These are phyloP conservation scores for Gymnosoma rotundatum DNA, from an alignment of 2,888 invertebrate species.

Conservation along the genomic window DNA sequence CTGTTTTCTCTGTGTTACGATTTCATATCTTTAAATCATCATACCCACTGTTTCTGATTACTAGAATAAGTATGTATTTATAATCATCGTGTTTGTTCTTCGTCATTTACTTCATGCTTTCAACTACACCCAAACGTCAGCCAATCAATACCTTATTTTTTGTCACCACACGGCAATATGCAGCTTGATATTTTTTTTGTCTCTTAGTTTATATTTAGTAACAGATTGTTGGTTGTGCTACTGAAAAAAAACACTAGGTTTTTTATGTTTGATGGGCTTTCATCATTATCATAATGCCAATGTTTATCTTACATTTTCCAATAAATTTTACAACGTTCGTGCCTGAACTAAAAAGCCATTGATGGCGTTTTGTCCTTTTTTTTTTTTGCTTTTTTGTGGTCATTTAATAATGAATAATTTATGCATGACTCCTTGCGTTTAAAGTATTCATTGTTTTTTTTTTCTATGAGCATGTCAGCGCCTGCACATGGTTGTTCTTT, in stretches of 20 bases:
- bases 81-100: not conserved
- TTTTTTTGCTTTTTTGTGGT: not conserved
- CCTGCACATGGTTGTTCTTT: not conserved
- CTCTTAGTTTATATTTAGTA: slow-evolving; percentile 42
- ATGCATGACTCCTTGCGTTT: slow-evolving; percentile 50
- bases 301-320: slow-evolving; percentile 51
- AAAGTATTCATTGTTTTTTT: not conserved
- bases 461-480: not conserved
- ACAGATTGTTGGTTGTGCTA: slow-evolving; percentile 49
- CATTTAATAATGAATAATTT: slow-evolving; percentile 43
- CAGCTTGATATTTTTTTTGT: not conserved
- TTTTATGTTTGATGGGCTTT: slow-evolving; percentile 32
- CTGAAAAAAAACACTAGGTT: slow-evolving; percentile 13
- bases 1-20: too few relatives aligned
- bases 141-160: slow-evolving; percentile 33
- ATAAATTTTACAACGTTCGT: not conserved
- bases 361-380: not conserved
- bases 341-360: not conserved
- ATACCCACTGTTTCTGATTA: not conserved
- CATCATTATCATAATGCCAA: slow-evolving; percentile 69
- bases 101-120: not conserved
- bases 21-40: not conserved
- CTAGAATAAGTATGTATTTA: not conserved
- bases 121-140: slow-evolving; percentile 1
- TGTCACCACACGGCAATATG: slow-evolving; percentile 45